These are phyloP conservation scores for Athrips mouffetella DNA, from an alignment of 2,888 invertebrate species.

Conservation along the genomic window DNA sequence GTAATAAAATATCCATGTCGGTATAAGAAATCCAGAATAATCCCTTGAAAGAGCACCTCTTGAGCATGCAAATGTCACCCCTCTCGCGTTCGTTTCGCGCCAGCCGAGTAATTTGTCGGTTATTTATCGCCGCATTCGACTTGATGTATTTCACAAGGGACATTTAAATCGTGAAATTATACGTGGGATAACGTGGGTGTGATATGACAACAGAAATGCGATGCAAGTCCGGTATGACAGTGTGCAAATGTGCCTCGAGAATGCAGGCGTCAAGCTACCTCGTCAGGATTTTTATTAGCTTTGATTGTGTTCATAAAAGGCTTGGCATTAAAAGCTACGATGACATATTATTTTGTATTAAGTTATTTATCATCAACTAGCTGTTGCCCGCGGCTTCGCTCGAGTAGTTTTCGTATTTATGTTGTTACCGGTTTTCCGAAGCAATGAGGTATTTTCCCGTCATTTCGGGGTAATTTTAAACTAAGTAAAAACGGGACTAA, in stretches of 20 bases:
- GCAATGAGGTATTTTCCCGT: too few relatives aligned
- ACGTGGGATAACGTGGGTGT: constrained; percentile 59
- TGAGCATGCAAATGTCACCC: constrained; percentile 65
- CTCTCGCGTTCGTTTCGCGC: constrained; percentile 50
- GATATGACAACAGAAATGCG: constrained; percentile 46
- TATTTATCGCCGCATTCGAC: constrained; percentile 61
- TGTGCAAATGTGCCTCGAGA: constrained; percentile 49
- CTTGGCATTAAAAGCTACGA: background rate
- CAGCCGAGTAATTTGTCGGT: constrained; percentile 67
- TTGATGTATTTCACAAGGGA: constrained; percentile 65
- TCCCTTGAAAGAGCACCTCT: constrained; percentile 46
- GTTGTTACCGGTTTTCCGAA: too few relatives aligned
- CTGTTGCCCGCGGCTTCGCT: too few relatives aligned
- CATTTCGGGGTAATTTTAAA: too few relatives aligned
- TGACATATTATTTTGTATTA: background rate
- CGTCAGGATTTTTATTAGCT: constrained; percentile 8
- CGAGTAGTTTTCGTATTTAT: too few relatives aligned
- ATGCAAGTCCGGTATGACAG: constrained; percentile 71
- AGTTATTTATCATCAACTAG: too few relatives aligned
- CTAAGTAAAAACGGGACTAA: too few relatives aligned
- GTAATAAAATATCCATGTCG: constrained; percentile 16
- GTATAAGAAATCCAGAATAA: background rate
- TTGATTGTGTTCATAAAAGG: constrained; percentile 8
- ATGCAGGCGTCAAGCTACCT: constrained; percentile 14
- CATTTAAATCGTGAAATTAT: constrained; percentile 71